Base-by-base conservation (phyloP, 23 tunicate species). In the Trididemnum miniatum region DNA sequence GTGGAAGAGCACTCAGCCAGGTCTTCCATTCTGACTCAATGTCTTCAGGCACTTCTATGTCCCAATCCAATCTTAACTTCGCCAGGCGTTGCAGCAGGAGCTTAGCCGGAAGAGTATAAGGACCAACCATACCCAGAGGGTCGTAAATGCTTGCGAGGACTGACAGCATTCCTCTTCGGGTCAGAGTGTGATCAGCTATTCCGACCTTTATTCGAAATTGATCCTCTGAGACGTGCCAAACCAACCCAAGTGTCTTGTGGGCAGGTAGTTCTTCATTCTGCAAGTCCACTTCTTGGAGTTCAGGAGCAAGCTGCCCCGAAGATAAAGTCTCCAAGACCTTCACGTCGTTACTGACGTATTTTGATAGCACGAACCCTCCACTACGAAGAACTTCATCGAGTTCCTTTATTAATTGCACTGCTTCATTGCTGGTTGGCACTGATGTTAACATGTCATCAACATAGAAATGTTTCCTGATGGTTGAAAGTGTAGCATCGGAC, bases 81-180 rank as follows among this genome's bases (percentile, higher is more conserved):
- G 67, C 67, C 29, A 62, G 67, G 5, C 49, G 77, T 31, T 78
- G 82, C 12, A 78, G n/a, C 12, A 78, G 24, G 28, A 27, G 24
- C 33, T 57, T 78, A 22, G 38, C 71, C 28, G 82, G 82, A 3
- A 57, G 25, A 25, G 39, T 57, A 20, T 2, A 52, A 3, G 82
- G 82, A 26, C 20, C 38, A 2, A 31, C 82, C 24, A 78, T 30
- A 3, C 82, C 82, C 15, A 78, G 36, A 9, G 82, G 82, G 30
- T 78, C 82, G 30, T 52, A 78, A 7, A 78, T 3, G 3, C 30
- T n/a, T 20, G 57, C 39, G 15, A 32, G 22, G 4, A 57, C 39
- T 15, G 82, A 78, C 22, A 78, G 38, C 4, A 78, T 24, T 33
- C 82, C 82, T 78, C 82, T 30, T 12, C 69, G 34, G 15, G 82